Conservation (phyloP, 2,113 vertebrate genomes). For the Panthera leo region DNA sequence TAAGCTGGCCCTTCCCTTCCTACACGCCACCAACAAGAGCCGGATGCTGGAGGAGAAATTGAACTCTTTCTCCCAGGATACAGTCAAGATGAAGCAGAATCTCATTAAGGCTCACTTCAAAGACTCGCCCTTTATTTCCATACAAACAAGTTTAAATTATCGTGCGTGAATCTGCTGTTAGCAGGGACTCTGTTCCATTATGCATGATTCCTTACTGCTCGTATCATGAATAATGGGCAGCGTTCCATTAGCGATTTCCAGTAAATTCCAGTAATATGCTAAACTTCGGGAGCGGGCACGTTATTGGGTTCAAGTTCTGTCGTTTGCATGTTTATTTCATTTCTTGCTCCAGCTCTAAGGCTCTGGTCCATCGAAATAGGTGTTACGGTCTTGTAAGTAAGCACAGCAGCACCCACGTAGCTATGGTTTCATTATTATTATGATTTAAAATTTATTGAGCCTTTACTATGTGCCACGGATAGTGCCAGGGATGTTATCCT, state of each 20-base stretch:
- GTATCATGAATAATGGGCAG: conserved; percentile 83
- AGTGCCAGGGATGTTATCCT: not conserved
- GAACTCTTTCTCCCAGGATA: conserved; percentile 84
- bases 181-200: conserved; percentile 89
- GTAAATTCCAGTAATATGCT: conserved; percentile 82
- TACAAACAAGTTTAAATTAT: conserved; percentile 91
- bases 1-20: conserved; percentile 77
- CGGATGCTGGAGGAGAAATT: conserved; percentile 81
- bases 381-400: conserved; percentile 31
- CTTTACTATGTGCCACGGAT: not conserved
- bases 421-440: not conserved
- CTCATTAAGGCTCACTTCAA: conserved; percentile 89
- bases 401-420: not conserved
- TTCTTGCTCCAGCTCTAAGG: conserved; percentile 71
- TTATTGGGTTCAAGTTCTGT: conserved; percentile 83
- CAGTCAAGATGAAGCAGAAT: conserved; percentile 86
- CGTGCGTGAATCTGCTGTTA: conserved; percentile 85
- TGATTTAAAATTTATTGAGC: conserved; percentile 40
- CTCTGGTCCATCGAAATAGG: not conserved
- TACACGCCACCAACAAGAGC: conserved; percentile 78
- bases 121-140: conserved; percentile 88
- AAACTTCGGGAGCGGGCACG: conserved; percentile 83
- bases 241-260: conserved; percentile 81
- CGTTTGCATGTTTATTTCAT: conserved; percentile 83
- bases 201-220: conserved; percentile 85